Evolutionary conservation across 2,797 vertebrate genomes (phyloP).

Genomic region (Gadopsis bispinosus): DNA sequence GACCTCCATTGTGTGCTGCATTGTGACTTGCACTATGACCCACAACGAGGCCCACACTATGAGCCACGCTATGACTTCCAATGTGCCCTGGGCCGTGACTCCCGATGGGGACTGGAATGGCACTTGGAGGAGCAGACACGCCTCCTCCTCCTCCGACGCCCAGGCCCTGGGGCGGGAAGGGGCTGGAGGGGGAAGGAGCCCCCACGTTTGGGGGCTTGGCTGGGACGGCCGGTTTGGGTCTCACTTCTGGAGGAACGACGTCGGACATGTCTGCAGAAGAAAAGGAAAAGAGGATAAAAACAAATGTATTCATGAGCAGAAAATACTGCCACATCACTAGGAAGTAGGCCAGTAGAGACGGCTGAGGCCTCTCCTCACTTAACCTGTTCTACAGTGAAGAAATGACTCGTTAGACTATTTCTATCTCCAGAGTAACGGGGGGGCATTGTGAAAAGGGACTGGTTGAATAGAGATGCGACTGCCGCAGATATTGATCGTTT

Average conservation of each 20-base stretch:
- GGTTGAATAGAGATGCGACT: no score
- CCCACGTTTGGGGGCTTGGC: constrained; percentile 91
- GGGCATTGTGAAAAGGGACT: not conserved
- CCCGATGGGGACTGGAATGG: constrained; percentile 77
- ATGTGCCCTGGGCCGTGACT: constrained; percentile 52
- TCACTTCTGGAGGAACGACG: constrained; percentile 91
- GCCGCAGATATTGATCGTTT: no score
- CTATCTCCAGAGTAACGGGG: not conserved
- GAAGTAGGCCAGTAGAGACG: constrained; percentile 63
- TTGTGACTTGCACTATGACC: constrained; percentile 49
- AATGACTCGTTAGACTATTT: constrained; percentile 7
- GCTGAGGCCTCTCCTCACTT: constrained; percentile 8
- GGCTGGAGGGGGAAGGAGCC: constrained; percentile 71
- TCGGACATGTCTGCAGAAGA: constrained; percentile 92
- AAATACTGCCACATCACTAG: not conserved
- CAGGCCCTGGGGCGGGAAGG: constrained; percentile 78
- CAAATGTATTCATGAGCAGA: not conserved
- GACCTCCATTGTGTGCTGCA: constrained; percentile 56
- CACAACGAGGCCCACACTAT: constrained; percentile 20
- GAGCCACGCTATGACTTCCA: constrained; percentile 32
- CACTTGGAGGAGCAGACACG: constrained; percentile 57
- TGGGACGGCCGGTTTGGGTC: constrained; percentile 93
- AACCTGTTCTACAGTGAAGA: constrained; percentile 27
- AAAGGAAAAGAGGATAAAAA: constrained; percentile 37
- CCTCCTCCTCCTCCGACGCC: constrained; percentile 61